Base-by-base conservation (phyloP, 1,140 invertebrate genomes). In the Meloidogyne chitwoodi region DNA sequence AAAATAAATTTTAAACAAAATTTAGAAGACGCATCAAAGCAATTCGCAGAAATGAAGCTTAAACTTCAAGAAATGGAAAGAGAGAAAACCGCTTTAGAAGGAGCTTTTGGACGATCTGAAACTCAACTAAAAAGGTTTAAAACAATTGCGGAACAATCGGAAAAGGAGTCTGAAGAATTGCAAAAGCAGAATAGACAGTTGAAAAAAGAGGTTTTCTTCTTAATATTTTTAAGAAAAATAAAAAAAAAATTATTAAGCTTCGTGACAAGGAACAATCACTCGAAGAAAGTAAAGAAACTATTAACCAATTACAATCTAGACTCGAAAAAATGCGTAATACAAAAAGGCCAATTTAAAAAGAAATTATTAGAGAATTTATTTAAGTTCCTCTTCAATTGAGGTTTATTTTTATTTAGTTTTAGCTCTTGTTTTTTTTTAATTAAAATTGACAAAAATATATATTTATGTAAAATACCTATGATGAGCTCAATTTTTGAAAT, bases 281-380 rank as follows among this genome's bases (percentile, higher is more conserved):
- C 19, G 96, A 99, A 88, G 96, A 99, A 89, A 88, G 97, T 79
- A 94, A 98, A 90, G 97, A 95, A 68, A 92, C 94, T 80, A 98
- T 99, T 90, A 93, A 92, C 84, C 95, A 98, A 90, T 90, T 99
- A 77, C 92, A 95, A 81, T 94, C 94, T 89, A 91, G 96, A 84
- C 90, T 99, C 81, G 96, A 99, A 88, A 99, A 98, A 89, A 91
- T 99, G 85, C 96, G 97, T 90, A 96, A 94, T 88, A 93, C 88
- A 16, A 79, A 89, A 73, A 88, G 85, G 24, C 76, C 64, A 27
- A 65, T 75, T n/a, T 56, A n/a, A 56, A n/a, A 16, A n/a, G n/a
- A n/a, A 48, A 3, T 31, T 31, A 31, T 31, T 31, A 31, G 29
- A 31, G 6, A 31, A 6, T n/a, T n/a, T n/a, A n/a, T n/a, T n/a